Percentiles rank a stretch among this genome's conserved stretches.
Evolutionary conservation across 2,797 vertebrate genomes (phyloP).

Genomic region (Hemibagrus guttatus): DNA sequence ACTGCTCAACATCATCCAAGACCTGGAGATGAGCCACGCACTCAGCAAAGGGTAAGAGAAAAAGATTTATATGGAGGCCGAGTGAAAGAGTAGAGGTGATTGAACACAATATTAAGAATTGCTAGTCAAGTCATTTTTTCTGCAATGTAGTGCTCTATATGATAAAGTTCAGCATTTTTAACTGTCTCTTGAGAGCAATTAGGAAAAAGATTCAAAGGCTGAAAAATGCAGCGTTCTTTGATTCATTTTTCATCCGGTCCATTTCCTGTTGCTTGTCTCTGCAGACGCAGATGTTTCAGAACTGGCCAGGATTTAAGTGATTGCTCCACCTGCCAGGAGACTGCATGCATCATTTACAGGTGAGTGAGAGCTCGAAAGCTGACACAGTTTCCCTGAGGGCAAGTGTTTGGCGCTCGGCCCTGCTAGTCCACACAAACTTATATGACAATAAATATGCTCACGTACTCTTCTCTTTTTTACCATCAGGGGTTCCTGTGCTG

Average conservation of each 20-base stretch:
- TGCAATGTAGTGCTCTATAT: slow-evolving; percentile 23
- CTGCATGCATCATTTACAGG: slow-evolving; percentile 96
- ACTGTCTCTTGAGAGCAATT: slow-evolving; percentile 38
- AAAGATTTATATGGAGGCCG: slow-evolving; percentile 40
- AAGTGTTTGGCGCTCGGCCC: slow-evolving; percentile 5
- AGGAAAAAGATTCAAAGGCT: slow-evolving; percentile 38
- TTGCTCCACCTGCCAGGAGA: slow-evolving; percentile 92
- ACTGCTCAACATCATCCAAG: slow-evolving; percentile 94
- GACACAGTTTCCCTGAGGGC: not conserved
- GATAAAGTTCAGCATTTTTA: slow-evolving; percentile 43
- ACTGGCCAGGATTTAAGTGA: slow-evolving; percentile 92
- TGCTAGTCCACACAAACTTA: not conserved
- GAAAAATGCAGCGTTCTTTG: slow-evolving; percentile 27
- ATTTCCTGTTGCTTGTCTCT: slow-evolving; percentile 34
- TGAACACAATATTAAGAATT: slow-evolving; percentile 34
- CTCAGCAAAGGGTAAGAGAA: slow-evolving; percentile 84
- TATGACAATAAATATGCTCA: slow-evolving; percentile 14
- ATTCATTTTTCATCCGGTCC: slow-evolving; percentile 35
- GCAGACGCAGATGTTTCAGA: slow-evolving; percentile 78
- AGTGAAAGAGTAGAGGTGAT: slow-evolving; percentile 42
- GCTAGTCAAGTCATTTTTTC: slow-evolving; percentile 35
- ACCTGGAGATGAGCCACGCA: slow-evolving; percentile 88
- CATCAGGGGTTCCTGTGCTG: not conserved
- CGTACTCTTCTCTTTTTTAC: not conserved
- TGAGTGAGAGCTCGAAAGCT: slow-evolving; percentile 65